These are phyloP conservation scores for Electrophaes corylata DNA, from an alignment of 2,888 invertebrate genomes.

Conservation along the genomic window DNA sequence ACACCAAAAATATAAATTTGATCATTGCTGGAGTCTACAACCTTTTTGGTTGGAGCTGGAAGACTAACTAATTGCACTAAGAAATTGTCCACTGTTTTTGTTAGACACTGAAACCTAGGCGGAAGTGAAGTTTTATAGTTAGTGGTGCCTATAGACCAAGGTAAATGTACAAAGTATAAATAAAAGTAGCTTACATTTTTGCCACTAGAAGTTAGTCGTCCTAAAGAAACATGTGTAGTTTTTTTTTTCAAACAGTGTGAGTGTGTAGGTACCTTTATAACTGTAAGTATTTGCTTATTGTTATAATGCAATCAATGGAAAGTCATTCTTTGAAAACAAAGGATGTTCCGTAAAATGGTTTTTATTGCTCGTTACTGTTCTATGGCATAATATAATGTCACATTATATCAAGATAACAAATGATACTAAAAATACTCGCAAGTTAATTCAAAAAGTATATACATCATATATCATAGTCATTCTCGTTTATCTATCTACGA, in stretches of 20 bases:
- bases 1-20: conserved; percentile 21
- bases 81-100: conserved; percentile 14
- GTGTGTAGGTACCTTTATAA: conserved; percentile 2
- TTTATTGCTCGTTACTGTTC: conserved; percentile 55
- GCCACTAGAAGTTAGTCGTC: too few relatives aligned
- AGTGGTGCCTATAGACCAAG: conserved; percentile 5
- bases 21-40: conserved; percentile 29
- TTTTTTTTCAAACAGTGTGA: background rate
- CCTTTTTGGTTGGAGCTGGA: conserved; percentile 12
- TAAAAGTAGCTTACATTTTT: too few relatives aligned
- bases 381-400: conserved; percentile 24
- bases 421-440: too few relatives aligned
- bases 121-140: conserved; percentile 56
- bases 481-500: background rate
- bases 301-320: conserved; percentile 64
- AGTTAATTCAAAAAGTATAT: background rate
- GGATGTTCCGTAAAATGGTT: conserved; percentile 63
- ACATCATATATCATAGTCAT: too few relatives aligned
- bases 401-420: conserved; percentile 24
- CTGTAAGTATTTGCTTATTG: conserved; percentile 70
- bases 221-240: too few relatives aligned
- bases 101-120: conserved; percentile 21
- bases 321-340: conserved; percentile 71
- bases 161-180: too few relatives aligned
- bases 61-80: conserved; percentile 14